Evolutionary conservation across 2,797 vertebrate species (phyloP).

Genomic region (Gallinago stenura): DNA sequence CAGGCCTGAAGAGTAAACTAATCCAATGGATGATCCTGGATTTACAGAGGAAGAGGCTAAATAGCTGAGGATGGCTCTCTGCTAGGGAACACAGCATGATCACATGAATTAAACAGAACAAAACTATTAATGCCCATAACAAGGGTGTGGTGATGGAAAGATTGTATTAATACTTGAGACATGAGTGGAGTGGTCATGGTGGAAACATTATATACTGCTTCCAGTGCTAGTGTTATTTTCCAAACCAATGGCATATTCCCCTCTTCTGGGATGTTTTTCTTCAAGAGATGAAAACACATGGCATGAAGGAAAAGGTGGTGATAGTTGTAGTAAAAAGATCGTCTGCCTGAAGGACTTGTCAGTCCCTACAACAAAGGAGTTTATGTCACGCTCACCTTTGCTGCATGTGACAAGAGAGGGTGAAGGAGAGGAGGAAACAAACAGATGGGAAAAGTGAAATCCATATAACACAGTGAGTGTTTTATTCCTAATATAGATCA

Average conservation of each 20-base stretch:
- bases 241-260: neutral
- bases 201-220: neutral
- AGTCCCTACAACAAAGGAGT: neutral
- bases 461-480: neutral
- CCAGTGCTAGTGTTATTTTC: neutral
- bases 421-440: neutral
- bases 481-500: neutral
- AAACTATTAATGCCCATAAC: neutral
- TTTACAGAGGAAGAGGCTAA: neutral
- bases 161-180: neutral
- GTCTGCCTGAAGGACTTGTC: neutral
- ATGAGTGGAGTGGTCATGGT: neutral
- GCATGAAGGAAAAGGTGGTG: neutral
- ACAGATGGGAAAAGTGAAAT: neutral
- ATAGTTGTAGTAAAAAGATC: neutral
- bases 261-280: neutral
- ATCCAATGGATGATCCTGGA: neutral
- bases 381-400: neutral
- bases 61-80: neutral
- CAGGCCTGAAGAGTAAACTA: neutral
- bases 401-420: neutral
- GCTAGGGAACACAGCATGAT: neutral
- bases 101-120: neutral
- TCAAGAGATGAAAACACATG: neutral
- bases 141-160: neutral